Base-by-base conservation (phyloP, 2,888 invertebrate species). In the Urechis unicinctus region DNA sequence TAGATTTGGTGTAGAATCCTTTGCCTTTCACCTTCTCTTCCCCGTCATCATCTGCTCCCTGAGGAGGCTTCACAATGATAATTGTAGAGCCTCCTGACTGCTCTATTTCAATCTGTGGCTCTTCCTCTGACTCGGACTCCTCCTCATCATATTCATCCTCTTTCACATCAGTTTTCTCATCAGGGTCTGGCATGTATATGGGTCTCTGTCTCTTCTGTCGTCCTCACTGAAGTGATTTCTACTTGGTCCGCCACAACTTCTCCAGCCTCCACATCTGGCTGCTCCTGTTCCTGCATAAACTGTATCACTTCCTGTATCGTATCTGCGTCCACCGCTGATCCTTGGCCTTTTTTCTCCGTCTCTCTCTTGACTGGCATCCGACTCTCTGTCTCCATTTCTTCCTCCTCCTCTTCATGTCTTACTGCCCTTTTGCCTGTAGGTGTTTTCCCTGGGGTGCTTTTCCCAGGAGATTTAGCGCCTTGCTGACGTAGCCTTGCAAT, bases 101-200 rank as follows among this genome's bases (percentile, higher is more conserved):
- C 21, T 45, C 45, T 45, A 9, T 36, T 17, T 36, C 36, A 36
- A 36, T 36, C 25, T 25, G 6, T 26, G 6, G 6, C 28, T 48
- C 28, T 13, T 48, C 48, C 6, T 22, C 50, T 50, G 6, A n/a
- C 21, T 50, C 50, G 36, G 4, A 30, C 36, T 17, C 31, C 24
- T 48, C 5, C 47, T 53, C 53, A 13, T 30, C 21, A 4, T 46
- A 29, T 30, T 46, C 53, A n/a, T 13, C 26, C 26, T 52, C 44
- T 24, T 44, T 13, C 30, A n/a, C 9, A 48, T 48, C 28, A 5
- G 4, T 22, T 5, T 22, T 5, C 36, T 50, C 36, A 5, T 50
- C 36, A 13, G 6, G 22, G 5, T 50, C 50, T 6, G 48, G 22
- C 48, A 26, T 28, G 48, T 26, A 48, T 9, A 22, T 13, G 48